A percentile compares a stretch with the other conserved stretches of the same genome.
phyloP scores from a whole-genome alignment of 2,888 invertebrate genomes.

The Dryocosmus kuriphilus region DNA sequence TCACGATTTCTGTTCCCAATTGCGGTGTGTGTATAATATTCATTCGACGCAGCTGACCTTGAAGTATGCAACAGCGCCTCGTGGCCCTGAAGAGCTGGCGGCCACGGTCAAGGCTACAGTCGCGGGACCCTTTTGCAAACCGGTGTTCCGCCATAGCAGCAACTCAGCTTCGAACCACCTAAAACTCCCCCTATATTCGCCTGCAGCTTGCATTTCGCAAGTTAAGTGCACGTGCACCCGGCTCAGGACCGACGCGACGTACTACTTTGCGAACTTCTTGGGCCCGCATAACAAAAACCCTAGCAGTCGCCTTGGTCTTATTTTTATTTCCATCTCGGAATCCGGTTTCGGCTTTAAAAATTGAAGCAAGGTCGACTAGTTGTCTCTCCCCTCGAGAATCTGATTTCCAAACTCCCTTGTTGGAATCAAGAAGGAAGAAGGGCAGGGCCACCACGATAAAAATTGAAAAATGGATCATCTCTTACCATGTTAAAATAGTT shows the following conservation, averaged over 20 bases:
- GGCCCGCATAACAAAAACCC: constrained; percentile 27
- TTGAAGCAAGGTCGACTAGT: constrained; percentile 39
- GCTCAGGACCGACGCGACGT: background rate
- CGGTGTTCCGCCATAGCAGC: constrained; percentile 37
- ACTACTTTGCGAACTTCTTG: constrained; percentile 31
- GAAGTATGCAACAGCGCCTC: constrained; percentile 69
- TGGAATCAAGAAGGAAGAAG: constrained; percentile 17
- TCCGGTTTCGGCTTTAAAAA: constrained; percentile 39
- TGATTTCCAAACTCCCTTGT: constrained; percentile 11
- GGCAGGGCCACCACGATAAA: background rate
- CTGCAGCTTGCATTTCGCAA: constrained; percentile 20
- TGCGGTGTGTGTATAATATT: constrained; percentile 47
- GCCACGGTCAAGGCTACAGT: constrained; percentile 75
- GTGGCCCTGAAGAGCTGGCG: constrained; percentile 72
- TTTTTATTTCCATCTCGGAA: constrained; percentile 14
- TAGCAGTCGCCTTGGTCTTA: constrained; percentile 14
- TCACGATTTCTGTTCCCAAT: too few relatives aligned
- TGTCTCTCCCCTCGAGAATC: constrained; percentile 25
- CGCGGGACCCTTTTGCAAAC: constrained; percentile 54
- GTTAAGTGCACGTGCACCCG: constrained; percentile 5
- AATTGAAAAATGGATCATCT: constrained; percentile 23
- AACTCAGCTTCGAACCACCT: constrained; percentile 35
- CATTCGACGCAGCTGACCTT: constrained; percentile 74
- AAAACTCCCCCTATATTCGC: constrained; percentile 27
- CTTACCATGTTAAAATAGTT: constrained; percentile 21